Evolutionary conservation across 2,888 invertebrate genomes (phyloP), one percentile per base, ranked within the genome.

Genomic region (Amiota minor): DNA sequence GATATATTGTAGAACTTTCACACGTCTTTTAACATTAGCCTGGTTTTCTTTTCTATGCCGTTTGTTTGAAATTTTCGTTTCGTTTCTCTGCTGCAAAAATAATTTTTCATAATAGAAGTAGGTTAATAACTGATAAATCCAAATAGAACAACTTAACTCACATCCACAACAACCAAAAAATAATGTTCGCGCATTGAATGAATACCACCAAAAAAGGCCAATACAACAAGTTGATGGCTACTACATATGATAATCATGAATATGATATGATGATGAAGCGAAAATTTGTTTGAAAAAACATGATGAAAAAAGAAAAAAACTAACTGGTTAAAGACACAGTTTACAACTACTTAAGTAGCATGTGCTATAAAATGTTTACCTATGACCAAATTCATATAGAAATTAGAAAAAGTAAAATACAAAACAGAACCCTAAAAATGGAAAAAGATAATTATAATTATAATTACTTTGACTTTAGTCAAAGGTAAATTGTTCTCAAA

Each of bases 91-190:
- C 79, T 78, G 78, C 79, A 85, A 77, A 84, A 83, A 84, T 68
- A 53, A 53, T 20, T 68, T 68, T 86, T 82, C 77, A 18, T 72
- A 65, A 72, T 83, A 75, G 85, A 83, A 86, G 86, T 83, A 75
- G 83, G 83, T 83, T 83, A 83, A 83, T 83, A 83, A 83, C 86
- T 86, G 83, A 86, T 79, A 83, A 83, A 79, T 59, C 68, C 59
- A 61, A 20, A 71, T 47, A 72, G 65, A 46, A 65, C 65, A 65
- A 68, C 16, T 16, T 20, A 18, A 59, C 59, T 59, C 49, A 68
- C 67, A 68, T 23, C 18, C n/a, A 59, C 65, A 49, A 47, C 12
- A 65, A 47, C 18, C 18, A 18, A 59, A 59, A 59, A 18, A 12
- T 14, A 14, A 53, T n/a, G 53, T 16, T 8, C 53, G n/a, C n/a